phyloP scores from a whole-genome alignment of 1,140 invertebrate species.

The Megalopta genalis region DNA sequence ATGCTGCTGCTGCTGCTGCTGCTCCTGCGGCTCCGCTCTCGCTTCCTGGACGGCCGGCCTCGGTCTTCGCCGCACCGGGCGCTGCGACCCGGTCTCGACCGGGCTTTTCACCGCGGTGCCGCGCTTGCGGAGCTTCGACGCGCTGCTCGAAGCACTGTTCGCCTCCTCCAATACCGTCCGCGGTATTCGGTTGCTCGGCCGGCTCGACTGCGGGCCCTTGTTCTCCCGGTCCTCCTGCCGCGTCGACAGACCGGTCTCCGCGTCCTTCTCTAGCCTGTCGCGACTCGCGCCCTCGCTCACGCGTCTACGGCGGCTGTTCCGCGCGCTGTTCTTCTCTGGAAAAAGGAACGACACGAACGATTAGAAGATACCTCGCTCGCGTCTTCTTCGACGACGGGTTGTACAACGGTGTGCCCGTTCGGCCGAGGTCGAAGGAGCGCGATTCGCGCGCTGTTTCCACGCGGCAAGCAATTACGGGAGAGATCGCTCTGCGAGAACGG shows the following conservation, averaged over 20 bases:
- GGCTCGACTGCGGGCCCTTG: constrained; percentile 73
- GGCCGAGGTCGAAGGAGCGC: too few species aligned
- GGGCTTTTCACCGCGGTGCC: constrained; percentile 63
- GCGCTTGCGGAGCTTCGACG: constrained; percentile 71
- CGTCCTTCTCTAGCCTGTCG: constrained; percentile 65
- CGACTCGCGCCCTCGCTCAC: constrained; percentile 70
- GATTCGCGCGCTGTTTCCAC: too few species aligned
- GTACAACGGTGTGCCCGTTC: too few species aligned
- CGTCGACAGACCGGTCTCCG: constrained; percentile 62
- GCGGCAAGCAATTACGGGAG: too few species aligned
- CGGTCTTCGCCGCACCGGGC: constrained; percentile 65
- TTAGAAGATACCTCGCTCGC: not conserved
- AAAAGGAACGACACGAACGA: constrained; percentile 32
- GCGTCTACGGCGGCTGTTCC: constrained; percentile 70
- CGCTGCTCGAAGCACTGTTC: constrained; percentile 69
- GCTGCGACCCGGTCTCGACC: constrained; percentile 59
- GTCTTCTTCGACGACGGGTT: too few species aligned
- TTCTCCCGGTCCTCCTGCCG: constrained; percentile 78
- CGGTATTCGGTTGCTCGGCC: constrained; percentile 69
- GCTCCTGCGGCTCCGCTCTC: constrained; percentile 33
- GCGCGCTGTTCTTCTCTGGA: constrained; percentile 74
- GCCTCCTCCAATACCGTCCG: constrained; percentile 77
- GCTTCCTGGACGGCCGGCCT: constrained; percentile 53
- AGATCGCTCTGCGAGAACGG: too few species aligned
- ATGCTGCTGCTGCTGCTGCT: constrained; percentile 16